Evolutionary conservation across 1,140 invertebrate genomes (phyloP), one percentile per base, ranked within the genome.

Genomic region (Macrobrachium rosenbergii): DNA sequence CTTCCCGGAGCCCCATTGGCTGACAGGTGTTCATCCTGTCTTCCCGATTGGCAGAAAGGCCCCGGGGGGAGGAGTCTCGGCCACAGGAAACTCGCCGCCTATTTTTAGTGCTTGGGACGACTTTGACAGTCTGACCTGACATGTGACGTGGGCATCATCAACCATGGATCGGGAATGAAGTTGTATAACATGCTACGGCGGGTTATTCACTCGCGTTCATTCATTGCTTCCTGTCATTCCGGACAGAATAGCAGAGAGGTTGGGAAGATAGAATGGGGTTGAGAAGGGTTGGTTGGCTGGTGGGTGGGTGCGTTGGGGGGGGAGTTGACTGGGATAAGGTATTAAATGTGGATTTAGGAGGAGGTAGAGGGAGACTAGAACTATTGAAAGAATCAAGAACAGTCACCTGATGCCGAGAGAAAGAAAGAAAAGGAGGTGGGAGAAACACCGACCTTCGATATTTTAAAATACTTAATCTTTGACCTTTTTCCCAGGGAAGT

Each of bases 111-210:
- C 21, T 28, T 72, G 67, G 52, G 52, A 52, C 52, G 67, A 72
- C 67, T 28, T 37, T 72, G 67, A 72, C 67, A 72, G 45, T 37
- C n/a, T 60, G 77, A 59, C 77, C 77, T 72, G 37, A 37, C 67
- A 28, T 72, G 67, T 72, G 67, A 72, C 67, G 21, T 72, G 21
- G 21, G 67, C 21, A 72, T 72, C 37, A 37, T 72, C 67, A 28
- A 37, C 21, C 52, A 52, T 8, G 52, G 12, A 52, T 52, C 52
- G 52, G 12, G 52, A 52, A 52, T 52, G 52, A 52, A 52, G 52
- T 52, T 52, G 52, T 52, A 52, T 52, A 52, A 52, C 52, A 52
- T 5, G 52, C 52, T 52, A 12, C 52, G 52, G 52, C 12, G 52
- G 52, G 12, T 52, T 52, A 52, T 52, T 52, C 52, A 52, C 52